These are phyloP conservation scores for Suillia variegata DNA, from an alignment of 2,888 invertebrate species.

Conservation along the genomic window DNA sequence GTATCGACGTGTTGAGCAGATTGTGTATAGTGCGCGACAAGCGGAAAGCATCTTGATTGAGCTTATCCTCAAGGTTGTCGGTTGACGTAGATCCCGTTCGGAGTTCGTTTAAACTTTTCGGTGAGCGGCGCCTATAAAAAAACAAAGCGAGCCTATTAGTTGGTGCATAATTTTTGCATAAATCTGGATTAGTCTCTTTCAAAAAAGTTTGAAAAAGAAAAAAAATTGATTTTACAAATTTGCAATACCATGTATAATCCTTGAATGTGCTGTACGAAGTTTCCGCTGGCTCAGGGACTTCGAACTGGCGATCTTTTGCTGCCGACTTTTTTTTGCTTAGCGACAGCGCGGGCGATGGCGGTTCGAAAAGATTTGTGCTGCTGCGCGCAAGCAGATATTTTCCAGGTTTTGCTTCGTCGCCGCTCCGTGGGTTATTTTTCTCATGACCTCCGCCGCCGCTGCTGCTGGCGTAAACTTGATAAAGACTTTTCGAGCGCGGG, in stretches of 20 bases:
- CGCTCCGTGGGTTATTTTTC: constrained; percentile 5
- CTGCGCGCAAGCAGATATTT: constrained; percentile 53
- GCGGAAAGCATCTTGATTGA: constrained; percentile 71
- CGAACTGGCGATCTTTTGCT: constrained; percentile 40
- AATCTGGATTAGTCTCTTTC: no score
- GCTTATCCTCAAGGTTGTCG: constrained; percentile 67
- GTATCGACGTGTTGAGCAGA: constrained; percentile 67
- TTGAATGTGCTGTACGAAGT: constrained; percentile 62
- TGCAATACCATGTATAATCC: constrained; percentile 70
- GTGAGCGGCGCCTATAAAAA: constrained; percentile 53
- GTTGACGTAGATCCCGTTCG: constrained; percentile 64
- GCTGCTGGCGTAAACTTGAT: constrained; percentile 52
- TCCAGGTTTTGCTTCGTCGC: constrained; percentile 32
- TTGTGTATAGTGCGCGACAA: constrained; percentile 71
- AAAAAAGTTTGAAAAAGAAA: no score
- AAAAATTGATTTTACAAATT: no score
- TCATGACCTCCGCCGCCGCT: constrained; percentile 33
- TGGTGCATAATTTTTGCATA: no score
- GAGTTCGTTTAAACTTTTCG: constrained; percentile 64
- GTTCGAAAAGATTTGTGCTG: constrained; percentile 52
- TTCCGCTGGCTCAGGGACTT: constrained; percentile 42
- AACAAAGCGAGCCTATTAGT: not conserved
- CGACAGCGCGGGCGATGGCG: constrained; percentile 12
- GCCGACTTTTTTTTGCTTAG: constrained; percentile 21
- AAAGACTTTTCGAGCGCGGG: constrained; percentile 60